Evolutionary conservation across 1,140 invertebrate species (phyloP).

Genomic region (Bombus balteatus): DNA sequence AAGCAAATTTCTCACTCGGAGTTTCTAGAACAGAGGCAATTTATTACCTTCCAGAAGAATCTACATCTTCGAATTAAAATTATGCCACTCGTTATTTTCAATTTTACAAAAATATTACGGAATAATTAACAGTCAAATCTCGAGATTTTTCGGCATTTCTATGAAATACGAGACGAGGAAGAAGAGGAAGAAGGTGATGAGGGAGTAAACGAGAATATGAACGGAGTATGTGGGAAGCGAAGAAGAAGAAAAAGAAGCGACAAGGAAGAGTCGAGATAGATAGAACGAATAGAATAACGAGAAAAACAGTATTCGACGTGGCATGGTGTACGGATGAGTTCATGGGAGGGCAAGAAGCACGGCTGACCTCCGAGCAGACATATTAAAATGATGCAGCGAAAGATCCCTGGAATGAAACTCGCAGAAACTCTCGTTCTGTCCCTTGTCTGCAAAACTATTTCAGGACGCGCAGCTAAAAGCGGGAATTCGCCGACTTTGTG

Average conservation of each 20-base stretch:
- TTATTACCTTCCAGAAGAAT: no score
- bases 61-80: no score
- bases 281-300: slow-evolving; percentile 1
- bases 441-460: slow-evolving; percentile 76
- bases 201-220: background rate
- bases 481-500: slow-evolving; percentile 54
- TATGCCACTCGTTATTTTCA: background rate
- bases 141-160: background rate
- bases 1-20: no score
- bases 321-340: slow-evolving; percentile 75
- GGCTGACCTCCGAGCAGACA: slow-evolving; percentile 80
- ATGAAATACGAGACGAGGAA: background rate
- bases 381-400: slow-evolving; percentile 79
- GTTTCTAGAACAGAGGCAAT: no score
- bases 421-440: slow-evolving; percentile 59
- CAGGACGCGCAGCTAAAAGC: slow-evolving; percentile 70
- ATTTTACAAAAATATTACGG: background rate
- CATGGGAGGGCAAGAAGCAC: slow-evolving; percentile 73
- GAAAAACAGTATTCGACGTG: slow-evolving; percentile 71
- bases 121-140: background rate
- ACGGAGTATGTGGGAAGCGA: background rate
- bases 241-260: background rate
- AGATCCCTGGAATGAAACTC: slow-evolving; percentile 52
- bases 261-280: background rate
- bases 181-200: background rate